Evolutionary conservation across 2,113 vertebrate species (phyloP).

Genomic region (Lota lota): DNA sequence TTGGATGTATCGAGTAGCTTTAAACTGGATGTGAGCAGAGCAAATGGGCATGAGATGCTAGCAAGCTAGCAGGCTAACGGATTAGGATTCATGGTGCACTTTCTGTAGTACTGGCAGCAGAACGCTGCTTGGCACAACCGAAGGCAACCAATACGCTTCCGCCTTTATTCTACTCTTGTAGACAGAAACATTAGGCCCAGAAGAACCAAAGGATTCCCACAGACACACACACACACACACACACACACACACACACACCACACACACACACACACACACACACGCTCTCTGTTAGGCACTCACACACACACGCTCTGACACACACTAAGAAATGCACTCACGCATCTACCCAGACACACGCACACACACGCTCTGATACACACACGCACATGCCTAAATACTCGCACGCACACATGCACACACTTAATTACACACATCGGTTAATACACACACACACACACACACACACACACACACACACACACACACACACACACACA

Average conservation of each 20-base stretch:
- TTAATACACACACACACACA: slow-evolving; percentile 10
- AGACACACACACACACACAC: neutral
- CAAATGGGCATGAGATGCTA: neutral
- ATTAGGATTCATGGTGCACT: neutral
- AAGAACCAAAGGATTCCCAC: slow-evolving; percentile 1
- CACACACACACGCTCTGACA: neutral
- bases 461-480: slow-evolving; percentile 4
- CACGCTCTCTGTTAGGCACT: neutral
- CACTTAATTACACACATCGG: neutral
- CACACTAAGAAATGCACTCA: neutral
- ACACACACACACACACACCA: slow-evolving; percentile 10
- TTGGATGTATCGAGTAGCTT: neutral
- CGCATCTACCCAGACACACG: neutral
- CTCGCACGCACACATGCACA: neutral
- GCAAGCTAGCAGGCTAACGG: neutral
- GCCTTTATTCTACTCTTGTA: slow-evolving; percentile 8
- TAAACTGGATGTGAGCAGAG: neutral
- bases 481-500: no score
- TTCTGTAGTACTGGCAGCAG: neutral
- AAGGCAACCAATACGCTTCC: slow-evolving; percentile 3
- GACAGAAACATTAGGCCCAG: slow-evolving; percentile 15
- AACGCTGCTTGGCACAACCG: slow-evolving; percentile 3
- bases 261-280: neutral
- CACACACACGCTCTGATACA: neutral
- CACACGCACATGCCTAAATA: neutral